Base-by-base conservation (phyloP, 2,888 invertebrate species). In the Beris morrisii region DNA sequence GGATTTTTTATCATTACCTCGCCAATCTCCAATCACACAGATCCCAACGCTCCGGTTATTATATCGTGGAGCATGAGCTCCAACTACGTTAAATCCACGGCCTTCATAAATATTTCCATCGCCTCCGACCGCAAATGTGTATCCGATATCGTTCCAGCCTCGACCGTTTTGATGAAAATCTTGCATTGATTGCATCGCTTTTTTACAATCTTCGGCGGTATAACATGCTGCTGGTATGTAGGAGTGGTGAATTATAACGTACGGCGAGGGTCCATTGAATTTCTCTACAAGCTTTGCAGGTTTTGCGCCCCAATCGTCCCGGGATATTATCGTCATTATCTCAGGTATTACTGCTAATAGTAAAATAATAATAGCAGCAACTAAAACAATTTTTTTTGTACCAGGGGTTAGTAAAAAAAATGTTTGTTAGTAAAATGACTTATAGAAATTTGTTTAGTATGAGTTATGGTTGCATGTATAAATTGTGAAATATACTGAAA, bases 211-310 rank as follows among this genome's bases (percentile, higher is more conserved):
- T 2, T 78, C 75, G 0, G 79, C 77, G 0, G 81, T 83, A 71
- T 80, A 78, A 76, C 90, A 90, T 7, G 86, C 87, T 0, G 76
- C 81, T 0, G 89, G 88, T 53, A 82, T 78, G 76, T 86, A 87
- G 0, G 88, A 88, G 78, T 90, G 90, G 76, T 90, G 90, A 70
- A 90, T 86, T 69, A 90, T 85, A 52, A 89, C 88, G 75, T 83
- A 87, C 0, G 86, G 85, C 2, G 86, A 86, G 2, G 89, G 88
- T 7, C 82, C 83, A 38, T 73, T 65, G 73, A 89, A 83, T 0
- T 81, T 78, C 57, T 79, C 77, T 5, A 78, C 74, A 13, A 76
- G 71, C 28, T 79, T 83, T 0, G 87, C 77, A 0, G 83, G 80
- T 5, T 77, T 73, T 0, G 87, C 89, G 0, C 81, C 81, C 90